Conservation (phyloP, 2,797 vertebrate genomes). For the Pantherophis alleghaniensis region DNA sequence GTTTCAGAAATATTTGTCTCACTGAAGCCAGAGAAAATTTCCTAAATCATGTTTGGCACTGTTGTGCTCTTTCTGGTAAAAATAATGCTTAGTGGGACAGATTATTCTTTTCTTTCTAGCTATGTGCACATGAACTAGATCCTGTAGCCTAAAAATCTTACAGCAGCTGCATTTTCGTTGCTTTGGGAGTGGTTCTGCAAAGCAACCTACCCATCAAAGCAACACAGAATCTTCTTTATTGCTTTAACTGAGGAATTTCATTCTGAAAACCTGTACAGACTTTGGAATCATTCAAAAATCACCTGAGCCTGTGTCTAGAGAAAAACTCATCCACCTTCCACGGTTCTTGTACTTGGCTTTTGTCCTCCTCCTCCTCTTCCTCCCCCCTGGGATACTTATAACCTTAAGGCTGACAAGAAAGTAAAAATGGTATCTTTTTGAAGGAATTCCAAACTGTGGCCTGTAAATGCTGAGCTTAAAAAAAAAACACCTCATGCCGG, state of each 20-base stretch:
- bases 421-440: background rate
- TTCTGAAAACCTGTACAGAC: background rate
- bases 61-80: background rate
- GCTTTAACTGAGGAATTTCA: no score
- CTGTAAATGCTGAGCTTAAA: background rate
- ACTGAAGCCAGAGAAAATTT: background rate
- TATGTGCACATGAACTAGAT: background rate
- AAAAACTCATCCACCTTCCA: background rate
- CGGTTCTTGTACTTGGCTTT: background rate
- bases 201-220: background rate
- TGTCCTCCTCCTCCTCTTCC: background rate
- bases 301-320: background rate
- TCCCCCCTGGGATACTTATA: background rate
- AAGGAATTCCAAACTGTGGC: background rate
- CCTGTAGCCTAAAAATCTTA: background rate
- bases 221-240: background rate
- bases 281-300: background rate
- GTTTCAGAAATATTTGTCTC: background rate
- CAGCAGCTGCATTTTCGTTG: background rate
- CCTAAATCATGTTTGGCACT: background rate
- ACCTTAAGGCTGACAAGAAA: background rate
- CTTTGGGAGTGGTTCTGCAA: background rate
- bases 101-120: background rate
- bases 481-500: background rate
- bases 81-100: background rate